phyloP scores from a whole-genome alignment of 2,797 vertebrate species.

The Prionace glauca region DNA sequence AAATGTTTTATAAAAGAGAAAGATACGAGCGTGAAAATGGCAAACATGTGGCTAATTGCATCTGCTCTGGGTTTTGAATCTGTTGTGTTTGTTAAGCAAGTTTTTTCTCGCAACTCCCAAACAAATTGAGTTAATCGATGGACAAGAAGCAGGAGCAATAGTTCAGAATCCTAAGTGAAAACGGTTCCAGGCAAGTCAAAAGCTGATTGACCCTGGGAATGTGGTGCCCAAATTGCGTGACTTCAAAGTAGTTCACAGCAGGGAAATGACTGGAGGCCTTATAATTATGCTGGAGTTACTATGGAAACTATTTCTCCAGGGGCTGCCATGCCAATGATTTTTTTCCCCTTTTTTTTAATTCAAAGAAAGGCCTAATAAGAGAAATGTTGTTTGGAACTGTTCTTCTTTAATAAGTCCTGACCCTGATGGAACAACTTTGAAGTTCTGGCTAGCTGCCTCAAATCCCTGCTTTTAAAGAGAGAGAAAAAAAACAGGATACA shows the following conservation, averaged over 20 bases:
- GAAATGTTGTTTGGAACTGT: constrained; percentile 54
- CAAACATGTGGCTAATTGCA: neutral
- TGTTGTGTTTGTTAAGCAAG: neutral
- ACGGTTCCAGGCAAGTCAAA: constrained; percentile 51
- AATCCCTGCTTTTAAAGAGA: constrained; percentile 50
- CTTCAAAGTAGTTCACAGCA: constrained; percentile 57
- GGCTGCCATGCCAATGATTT: constrained; percentile 52
- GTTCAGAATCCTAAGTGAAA: constrained; percentile 47
- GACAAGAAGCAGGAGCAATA: neutral
- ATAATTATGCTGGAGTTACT: constrained; percentile 61
- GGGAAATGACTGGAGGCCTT: constrained; percentile 52
- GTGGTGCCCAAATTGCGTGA: constrained; percentile 60
- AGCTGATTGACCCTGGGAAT: constrained; percentile 58
- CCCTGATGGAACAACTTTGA: constrained; percentile 65
- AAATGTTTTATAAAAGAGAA: neutral
- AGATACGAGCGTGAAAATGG: neutral
- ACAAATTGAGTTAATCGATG: neutral
- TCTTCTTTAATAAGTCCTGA: constrained; percentile 53
- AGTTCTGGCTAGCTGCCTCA: constrained; percentile 52
- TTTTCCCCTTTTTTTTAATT: constrained; percentile 51
- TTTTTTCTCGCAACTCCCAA: neutral
- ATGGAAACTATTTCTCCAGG: constrained; percentile 56
- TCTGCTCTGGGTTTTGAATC: neutral
- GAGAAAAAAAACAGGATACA: constrained; percentile 53
- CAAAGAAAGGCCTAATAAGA: constrained; percentile 55